Evolutionary conservation across 2,888 invertebrate species (phyloP), one percentile per base, ranked within the genome.

Genomic region (Caenorhabditis uteleia): DNA sequence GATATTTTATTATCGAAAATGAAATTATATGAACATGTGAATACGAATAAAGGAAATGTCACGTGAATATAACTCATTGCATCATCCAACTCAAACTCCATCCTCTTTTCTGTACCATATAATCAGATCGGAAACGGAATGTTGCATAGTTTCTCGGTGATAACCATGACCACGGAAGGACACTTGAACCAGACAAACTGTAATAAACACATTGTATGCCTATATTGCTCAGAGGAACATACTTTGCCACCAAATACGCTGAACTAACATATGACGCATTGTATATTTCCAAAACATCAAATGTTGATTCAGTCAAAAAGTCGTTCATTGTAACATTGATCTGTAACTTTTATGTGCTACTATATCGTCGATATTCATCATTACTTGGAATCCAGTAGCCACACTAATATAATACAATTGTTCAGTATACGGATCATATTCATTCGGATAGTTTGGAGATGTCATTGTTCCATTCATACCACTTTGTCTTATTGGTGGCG

Each of bases 371-470:
- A 56, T 38, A 8, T 47, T 62, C 20, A 56, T 38, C 34, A 53
- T 54, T 31, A 64, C 39, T 26, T 64, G 45, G 29, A 50, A 53
- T 2, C 64, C 62, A 21, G 23, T 34, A 10, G 57, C 36, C n/a
- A 39, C 48, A 14, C 43, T 40, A 18, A 65, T 47, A 29, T 55
- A 55, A 46, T 59, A 65, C 14, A 65, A 18, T 33, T 65, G 65
- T 38, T 65, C 65, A 2, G 55, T 46, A 34, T 54, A 65, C 5
- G 46, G 25, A 42, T 42, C 91, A 85, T 95, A 95, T 55, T 68
- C 44, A 72, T 91, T 90, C 0, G 94, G 94, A 84, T 91, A 93
- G 85, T 93, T 93, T 0, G 94, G 94, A 29, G 64, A 64, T 2
- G 57, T 49, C 29, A 64, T 54, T 3, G 40, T 36, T 27, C 64